Percentiles rank a stretch among this genome's conserved stretches.
Evolutionary conservation across 2,888 invertebrate species (phyloP).

Genomic region (Acrocera orbiculus): DNA sequence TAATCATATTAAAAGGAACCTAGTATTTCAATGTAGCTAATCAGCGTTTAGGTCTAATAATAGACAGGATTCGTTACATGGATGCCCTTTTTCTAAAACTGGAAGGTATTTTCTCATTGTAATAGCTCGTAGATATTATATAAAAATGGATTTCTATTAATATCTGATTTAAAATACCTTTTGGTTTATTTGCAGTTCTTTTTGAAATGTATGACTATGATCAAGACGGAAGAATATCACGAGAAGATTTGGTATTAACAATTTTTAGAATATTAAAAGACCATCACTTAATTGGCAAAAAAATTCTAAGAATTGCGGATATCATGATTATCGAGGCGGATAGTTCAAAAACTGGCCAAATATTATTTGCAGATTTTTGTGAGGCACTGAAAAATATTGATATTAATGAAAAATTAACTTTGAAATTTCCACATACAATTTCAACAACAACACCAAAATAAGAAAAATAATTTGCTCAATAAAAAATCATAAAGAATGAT

Average conservation of each 20-base stretch:
- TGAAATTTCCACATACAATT: not conserved
- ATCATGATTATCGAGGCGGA: slow-evolving; percentile 1
- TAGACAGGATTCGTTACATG: no score
- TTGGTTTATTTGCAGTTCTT: not conserved
- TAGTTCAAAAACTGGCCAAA: not conserved
- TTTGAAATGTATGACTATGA: slow-evolving; percentile 2
- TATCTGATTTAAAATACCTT: no score
- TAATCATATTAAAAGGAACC: no score
- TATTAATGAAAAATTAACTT: not conserved
- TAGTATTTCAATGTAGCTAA: no score
- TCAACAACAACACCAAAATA: not conserved
- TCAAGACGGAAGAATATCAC: not conserved
- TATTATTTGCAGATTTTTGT: slow-evolving; percentile 2
- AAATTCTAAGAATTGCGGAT: not conserved
- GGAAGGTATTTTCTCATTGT: not conserved
- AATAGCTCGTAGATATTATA: no score
- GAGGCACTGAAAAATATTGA: not conserved
- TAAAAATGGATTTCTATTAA: no score
- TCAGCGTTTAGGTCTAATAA: no score
- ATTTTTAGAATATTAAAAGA: slow-evolving; percentile 1
- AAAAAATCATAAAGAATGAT: not conserved
- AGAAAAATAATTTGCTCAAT: not conserved
- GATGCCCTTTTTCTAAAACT: not conserved
- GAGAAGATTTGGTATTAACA: slow-evolving; percentile 1
- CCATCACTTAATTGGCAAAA: not conserved